Base-by-base conservation (phyloP, 2,888 invertebrate genomes). In the Mimachlamys varia region DNA sequence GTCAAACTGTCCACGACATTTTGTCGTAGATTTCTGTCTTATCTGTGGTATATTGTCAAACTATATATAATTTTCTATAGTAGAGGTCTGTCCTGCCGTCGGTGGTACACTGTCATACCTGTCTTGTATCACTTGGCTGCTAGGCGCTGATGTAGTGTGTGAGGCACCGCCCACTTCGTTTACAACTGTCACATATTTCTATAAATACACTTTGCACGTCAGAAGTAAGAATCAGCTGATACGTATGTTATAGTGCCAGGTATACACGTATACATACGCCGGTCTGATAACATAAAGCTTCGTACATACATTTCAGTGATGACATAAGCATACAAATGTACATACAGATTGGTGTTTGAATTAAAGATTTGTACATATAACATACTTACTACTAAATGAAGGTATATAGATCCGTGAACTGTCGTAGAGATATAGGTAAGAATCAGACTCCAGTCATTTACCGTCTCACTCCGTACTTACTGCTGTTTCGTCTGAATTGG, bases 121-220 rank as follows among this genome's bases (percentile, higher is more conserved):
- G 33, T 27, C 27, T 33, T 10, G 76, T 33, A 27, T 3, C 7
- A n/a, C 58, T 58, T 53, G 1, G 2, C 58, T 44, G 58, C 22
- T 3, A 76, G 33, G 76, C 33, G 62, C n/a, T 15, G 19, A 62
- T 62, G 76, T 27, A 76, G 2, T 33, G 12, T n/a, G 53, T 17
- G 53, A 53, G 15, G 33, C 76, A 15, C 33, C 27, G 27, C 33
- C 33, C 33, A 22, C 2, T 33, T 0, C 76, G 33, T 76, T 76
- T 7, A 76, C 27, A 27, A 76, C 76, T 76, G 76, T 76, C 76
- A 76, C 76, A 33, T 33, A 1, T 33, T 12, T 76, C 76, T 76
- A 76, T 76, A 76, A 76, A 76, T 76, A 76, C 5, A 76, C 53
- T 53, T 33, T 76, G 33, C 76, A 76, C 76, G 76, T 27, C 76